Evolutionary conservation across 2,888 invertebrate genomes (phyloP), one percentile per base, ranked within the genome.

Genomic region (Trissoscelio sp.): DNA sequence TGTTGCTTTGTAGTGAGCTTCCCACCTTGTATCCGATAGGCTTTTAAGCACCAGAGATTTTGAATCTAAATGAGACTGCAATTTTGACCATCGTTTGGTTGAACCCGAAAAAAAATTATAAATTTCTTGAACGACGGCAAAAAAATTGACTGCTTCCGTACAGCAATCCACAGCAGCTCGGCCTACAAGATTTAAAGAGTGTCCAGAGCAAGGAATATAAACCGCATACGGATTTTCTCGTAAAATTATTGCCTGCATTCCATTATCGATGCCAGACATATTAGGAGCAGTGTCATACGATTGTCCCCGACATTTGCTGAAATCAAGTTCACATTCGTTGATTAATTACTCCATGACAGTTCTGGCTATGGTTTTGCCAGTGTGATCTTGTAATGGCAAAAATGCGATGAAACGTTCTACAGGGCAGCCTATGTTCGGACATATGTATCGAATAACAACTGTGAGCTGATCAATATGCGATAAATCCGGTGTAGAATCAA

Each of bases 401-500:
- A 28, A 28, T 28, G 28, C 6, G 6, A 28, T 28, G 6, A 28
- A 28, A 28, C 28, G 28, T 6, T 28, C 28, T 28, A 28, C 28
- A 28, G 28, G 28, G 6, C 28, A 28, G 28, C 28, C 28, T 28
- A 28, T 6, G 28, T 28, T 28, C 3, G 28, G 28, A 28, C 28
- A 28, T 28, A 28, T 28, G 28, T 28, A 28, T 28, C 28, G 28
- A 28, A 28, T 28, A 28, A 28, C 6, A 28, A 28, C 6, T 28
- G 28, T 28, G n/a, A 78, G 31, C n/a, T 72, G 78, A 60, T 78
- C 53, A 44, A 51, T 20, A 39, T 73, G 60, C 5, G 81, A 60
- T 3, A 74, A n/a, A 57, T 86, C 86, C 7, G 83, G 84, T 4
- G 81, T 86, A 6, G 85, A 86, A 51, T 86, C 83, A 3, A 86